Conservation (phyloP, 2,888 invertebrate species). For the Lobophora halterata region DNA sequence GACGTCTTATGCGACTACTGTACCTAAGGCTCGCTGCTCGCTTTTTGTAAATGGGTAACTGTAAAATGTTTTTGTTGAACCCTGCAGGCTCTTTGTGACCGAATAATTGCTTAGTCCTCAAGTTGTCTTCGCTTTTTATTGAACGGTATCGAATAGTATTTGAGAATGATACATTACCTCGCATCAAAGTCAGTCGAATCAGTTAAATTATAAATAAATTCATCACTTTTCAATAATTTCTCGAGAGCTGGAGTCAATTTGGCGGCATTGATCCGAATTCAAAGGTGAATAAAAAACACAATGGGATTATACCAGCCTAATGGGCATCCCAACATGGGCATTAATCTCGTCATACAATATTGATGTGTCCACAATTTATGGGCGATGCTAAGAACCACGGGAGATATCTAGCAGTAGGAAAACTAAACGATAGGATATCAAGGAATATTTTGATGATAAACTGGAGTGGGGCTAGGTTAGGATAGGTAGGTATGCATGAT, state of each 20-base stretch:
- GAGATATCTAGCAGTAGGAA: too few relatives aligned
- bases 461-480: too few relatives aligned
- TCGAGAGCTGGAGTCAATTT: conserved; percentile 66
- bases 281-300: conserved; percentile 69
- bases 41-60: too few relatives aligned
- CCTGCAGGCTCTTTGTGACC: too few relatives aligned
- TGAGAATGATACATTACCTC: conserved; percentile 17
- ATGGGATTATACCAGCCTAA: conserved; percentile 75
- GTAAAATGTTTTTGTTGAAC: too few relatives aligned
- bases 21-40: too few relatives aligned
- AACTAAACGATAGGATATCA: too few relatives aligned
- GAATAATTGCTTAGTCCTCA: too few relatives aligned
- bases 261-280: conserved; percentile 57
- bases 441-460: too few relatives aligned
- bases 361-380: conserved; percentile 76
- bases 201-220: conserved; percentile 56
- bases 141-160: conserved; percentile 7
- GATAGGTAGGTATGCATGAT: too few relatives aligned
- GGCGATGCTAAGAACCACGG: conserved; percentile 58
- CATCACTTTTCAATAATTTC: conserved; percentile 59
- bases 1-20: too few relatives aligned
- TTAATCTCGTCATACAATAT: conserved; percentile 78
- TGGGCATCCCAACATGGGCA: conserved; percentile 77
- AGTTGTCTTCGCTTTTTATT: too few relatives aligned
- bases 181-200: conserved; percentile 11